Base-by-base conservation (phyloP, 2,888 invertebrate species). In the Sesia apiformis region DNA sequence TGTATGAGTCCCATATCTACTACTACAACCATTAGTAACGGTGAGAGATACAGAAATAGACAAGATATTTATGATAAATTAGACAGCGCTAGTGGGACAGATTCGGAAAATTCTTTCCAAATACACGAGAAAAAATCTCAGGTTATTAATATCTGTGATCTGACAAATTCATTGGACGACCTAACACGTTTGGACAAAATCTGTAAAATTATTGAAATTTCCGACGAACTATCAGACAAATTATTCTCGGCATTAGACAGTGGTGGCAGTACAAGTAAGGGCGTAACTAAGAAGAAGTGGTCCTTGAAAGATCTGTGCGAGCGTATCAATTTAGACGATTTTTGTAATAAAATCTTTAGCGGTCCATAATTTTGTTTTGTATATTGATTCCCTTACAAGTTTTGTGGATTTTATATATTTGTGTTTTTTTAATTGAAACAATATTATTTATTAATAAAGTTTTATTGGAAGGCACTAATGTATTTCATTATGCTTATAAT, bases 201-300 rank as follows among this genome's bases (percentile, higher is more conserved):
- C 56, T 88, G 88, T 59, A 75, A 76, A 56, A 85, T 88, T 4
- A 85, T 89, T n/a, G 88, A 89, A 69, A 87, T 88, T 57, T 88
- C 89, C 1, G 88, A 89, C 54, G 88, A 89, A 55, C 54, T 88
- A 5, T 88, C 89, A 0, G 79, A 88, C 56, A 69, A 78, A 64
- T 63, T 89, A 50, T 82, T 89, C 58, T 78, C 82, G 3, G 60
- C 66, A 8, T 66, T 88, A 4, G 69, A 79, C 53, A 63, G 62
- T 7, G 40, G 51, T 2, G 61, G 67, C 0, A 23, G 23, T 23
- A 50, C 41, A 2, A 56, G 58, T 1, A 41, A 49, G 5, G 57
- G 57, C 23, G 42, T 63, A 1, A 55, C 55, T 52, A 65, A 67
- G 5, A 74, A 71, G 57, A 70, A 70, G 57, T 89, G 88, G 88